Evolutionary conservation across 2,113 vertebrate genomes (phyloP).

Genomic region (Microcebus murinus): DNA sequence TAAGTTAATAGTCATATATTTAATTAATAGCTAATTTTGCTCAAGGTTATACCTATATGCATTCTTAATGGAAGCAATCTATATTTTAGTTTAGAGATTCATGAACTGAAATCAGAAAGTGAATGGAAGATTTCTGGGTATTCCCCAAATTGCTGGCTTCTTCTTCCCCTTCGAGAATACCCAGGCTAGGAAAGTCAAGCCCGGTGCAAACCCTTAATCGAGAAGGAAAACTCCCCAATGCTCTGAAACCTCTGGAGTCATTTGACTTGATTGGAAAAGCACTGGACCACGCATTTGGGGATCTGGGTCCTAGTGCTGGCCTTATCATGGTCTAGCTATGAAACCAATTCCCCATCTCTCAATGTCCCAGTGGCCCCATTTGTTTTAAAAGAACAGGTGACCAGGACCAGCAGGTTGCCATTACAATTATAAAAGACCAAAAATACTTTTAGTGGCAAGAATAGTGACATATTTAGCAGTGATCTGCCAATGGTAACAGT

Average conservation of each 20-base stretch:
- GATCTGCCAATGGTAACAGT: neutral
- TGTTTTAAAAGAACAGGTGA: neutral
- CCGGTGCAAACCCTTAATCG: neutral
- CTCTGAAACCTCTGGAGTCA: neutral
- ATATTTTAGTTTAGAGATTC: neutral
- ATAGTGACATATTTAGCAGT: neutral
- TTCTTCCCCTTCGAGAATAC: neutral
- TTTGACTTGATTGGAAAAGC: neutral
- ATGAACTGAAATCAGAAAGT: conserved; percentile 18
- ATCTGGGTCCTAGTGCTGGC: neutral
- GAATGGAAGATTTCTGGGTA: neutral
- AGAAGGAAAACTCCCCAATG: neutral
- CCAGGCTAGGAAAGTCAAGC: neutral
- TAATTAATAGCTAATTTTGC: neutral
- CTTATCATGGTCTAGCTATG: neutral
- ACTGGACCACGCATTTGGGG: neutral
- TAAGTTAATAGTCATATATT: neutral
- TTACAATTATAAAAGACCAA: neutral
- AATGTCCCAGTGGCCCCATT: neutral
- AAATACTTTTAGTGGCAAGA: neutral
- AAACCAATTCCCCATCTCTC: neutral
- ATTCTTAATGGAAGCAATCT: neutral
- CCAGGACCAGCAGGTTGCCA: neutral
- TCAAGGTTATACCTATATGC: neutral
- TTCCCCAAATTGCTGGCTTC: neutral